Percentiles rank a stretch among this genome's conserved stretches.
These are phyloP conservation scores for Colossoma macropomum DNA, from an alignment of 2,113 vertebrate genomes.

Conservation along the genomic window DNA sequence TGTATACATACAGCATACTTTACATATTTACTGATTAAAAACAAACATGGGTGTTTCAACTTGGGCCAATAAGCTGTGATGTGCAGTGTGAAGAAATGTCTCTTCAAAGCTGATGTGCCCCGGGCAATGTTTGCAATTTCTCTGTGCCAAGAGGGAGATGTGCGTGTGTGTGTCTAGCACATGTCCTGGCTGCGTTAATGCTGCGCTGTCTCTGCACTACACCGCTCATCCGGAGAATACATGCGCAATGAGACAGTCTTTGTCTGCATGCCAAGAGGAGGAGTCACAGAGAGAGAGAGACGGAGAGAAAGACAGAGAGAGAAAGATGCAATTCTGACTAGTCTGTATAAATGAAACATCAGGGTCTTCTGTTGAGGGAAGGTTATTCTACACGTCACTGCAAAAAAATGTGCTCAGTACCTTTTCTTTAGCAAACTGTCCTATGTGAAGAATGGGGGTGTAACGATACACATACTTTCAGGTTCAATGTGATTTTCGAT, in stretches of 20 bases:
- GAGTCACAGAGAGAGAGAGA: background rate
- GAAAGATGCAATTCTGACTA: background rate
- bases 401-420: too few species aligned
- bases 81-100: background rate
- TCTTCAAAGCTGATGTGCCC: background rate
- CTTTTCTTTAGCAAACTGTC: too few species aligned
- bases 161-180: constrained; percentile 27
- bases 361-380: background rate
- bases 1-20: too few species aligned
- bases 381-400: too few species aligned
- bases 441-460: background rate
- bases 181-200: background rate
- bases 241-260: constrained; percentile 13
- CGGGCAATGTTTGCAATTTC: background rate
- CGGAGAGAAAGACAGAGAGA: background rate
- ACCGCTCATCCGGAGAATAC: background rate
- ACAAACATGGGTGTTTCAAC: background rate
- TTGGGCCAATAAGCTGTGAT: background rate
- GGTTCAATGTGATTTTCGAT: too few species aligned
- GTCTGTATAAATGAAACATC: background rate
- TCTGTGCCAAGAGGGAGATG: background rate
- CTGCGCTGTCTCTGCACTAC: constrained; percentile 1
- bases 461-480: too few species aligned
- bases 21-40: background rate
- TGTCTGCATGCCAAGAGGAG: constrained; percentile 3